Evolutionary conservation across 2,888 invertebrate genomes (phyloP).

Genomic region (Drosophila kambysellisi): DNA sequence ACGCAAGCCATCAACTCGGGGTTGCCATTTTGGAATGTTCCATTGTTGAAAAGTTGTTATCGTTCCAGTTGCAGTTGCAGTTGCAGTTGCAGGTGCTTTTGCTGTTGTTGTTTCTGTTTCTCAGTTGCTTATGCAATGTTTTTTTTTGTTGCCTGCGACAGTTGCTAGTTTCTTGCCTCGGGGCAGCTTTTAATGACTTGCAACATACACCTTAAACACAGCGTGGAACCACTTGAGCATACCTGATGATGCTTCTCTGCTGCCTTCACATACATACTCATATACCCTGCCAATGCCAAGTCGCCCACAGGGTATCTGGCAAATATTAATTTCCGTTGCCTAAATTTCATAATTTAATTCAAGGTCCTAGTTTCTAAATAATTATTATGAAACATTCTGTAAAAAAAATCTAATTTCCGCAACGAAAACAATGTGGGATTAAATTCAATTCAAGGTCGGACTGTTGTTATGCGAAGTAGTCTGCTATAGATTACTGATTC

Average conservation of each 20-base stretch:
- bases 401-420: not conserved
- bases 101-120: constrained; percentile 28
- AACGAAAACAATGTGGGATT: not conserved
- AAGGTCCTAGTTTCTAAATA: not conserved
- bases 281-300: constrained; percentile 16
- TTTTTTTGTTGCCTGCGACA: constrained; percentile 38
- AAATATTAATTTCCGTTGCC: not conserved
- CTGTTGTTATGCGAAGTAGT: not conserved
- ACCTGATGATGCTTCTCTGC: constrained; percentile 33
- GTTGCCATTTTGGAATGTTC: constrained; percentile 49
- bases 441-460: not conserved
- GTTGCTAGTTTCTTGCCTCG: constrained; percentile 63
- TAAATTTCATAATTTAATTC: not conserved
- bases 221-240: constrained; percentile 57
- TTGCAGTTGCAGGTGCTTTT: constrained; percentile 32
- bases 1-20: constrained; percentile 20
- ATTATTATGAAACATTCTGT: not conserved
- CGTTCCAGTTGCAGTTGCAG: constrained; percentile 34
- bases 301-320: not conserved
- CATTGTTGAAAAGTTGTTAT: constrained; percentile 70
- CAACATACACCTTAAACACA: constrained; percentile 67
- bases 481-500: not conserved
- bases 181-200: constrained; percentile 73
- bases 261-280: constrained; percentile 1
- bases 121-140: constrained; percentile 38